phyloP scores from a whole-genome alignment of 2,113 vertebrate genomes.

The Clarias gariepinus region DNA sequence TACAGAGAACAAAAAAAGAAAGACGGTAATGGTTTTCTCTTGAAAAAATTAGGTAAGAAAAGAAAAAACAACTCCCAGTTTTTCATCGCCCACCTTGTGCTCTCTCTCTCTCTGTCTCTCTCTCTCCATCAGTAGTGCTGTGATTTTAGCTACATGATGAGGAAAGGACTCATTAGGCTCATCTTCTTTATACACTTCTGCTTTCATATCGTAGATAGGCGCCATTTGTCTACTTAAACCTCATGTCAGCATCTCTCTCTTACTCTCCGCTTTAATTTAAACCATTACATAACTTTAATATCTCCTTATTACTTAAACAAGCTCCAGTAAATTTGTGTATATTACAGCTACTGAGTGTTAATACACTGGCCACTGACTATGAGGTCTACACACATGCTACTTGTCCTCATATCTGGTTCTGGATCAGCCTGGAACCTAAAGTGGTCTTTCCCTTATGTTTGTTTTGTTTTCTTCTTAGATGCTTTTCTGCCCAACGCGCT shows the following conservation, averaged over 20 bases:
- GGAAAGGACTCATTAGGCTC: constrained; percentile 50
- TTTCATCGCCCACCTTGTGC: neutral
- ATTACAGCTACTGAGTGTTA: neutral
- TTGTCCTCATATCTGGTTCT: neutral
- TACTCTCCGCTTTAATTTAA: neutral
- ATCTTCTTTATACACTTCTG: constrained; percentile 35
- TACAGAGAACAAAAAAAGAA: constrained; percentile 18
- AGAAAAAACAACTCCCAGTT: neutral
- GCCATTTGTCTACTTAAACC: constrained; percentile 48
- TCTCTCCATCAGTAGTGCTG: neutral
- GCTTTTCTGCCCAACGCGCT: neutral
- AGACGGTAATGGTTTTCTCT: constrained; percentile 7
- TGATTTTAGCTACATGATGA: constrained; percentile 31
- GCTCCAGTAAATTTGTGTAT: neutral
- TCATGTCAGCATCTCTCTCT: constrained; percentile 33
- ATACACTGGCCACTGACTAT: neutral
- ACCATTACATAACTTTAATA: too few relatives aligned
- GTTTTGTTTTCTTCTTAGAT: neutral
- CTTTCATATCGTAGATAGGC: constrained; percentile 38
- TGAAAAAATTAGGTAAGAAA: neutral
- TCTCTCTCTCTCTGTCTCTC: neutral
- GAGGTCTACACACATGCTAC: neutral
- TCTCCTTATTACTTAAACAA: neutral
- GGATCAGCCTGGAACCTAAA: neutral
- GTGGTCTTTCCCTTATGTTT: neutral